These are phyloP conservation scores for Lithophane semibrunnea DNA, from an alignment of 2,888 invertebrate species.

Conservation along the genomic window DNA sequence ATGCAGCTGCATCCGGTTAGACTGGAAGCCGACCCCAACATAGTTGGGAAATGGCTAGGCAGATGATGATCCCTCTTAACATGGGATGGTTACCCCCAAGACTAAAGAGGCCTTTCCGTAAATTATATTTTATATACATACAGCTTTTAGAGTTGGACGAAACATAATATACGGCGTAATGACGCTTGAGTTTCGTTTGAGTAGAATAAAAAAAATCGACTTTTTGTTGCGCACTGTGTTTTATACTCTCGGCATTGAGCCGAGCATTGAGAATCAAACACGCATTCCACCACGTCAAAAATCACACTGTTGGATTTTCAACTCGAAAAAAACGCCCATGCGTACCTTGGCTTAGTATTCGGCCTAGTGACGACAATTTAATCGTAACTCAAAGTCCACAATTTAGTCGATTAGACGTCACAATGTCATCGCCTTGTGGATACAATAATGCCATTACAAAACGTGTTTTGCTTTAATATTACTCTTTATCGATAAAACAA, in stretches of 20 bases:
- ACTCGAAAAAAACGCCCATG: no score
- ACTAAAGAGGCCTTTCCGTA: background rate
- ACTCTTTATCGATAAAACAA: constrained; percentile 44
- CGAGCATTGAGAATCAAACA: no score
- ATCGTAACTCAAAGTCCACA: constrained; percentile 22
- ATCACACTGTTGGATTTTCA: no score
- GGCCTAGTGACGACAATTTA: background rate
- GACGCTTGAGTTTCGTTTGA: background rate
- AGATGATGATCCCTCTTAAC: background rate
- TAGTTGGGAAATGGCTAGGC: no score
- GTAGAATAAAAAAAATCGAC: background rate
- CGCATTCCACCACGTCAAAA: no score
- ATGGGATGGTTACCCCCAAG: background rate
- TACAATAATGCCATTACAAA: constrained; percentile 17
- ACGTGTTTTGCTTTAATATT: constrained; percentile 20
- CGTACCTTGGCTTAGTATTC: background rate
- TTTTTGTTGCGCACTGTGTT: background rate
- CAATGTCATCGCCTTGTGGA: background rate
- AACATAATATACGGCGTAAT: background rate
- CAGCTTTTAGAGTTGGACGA: background rate
- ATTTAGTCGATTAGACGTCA: constrained; percentile 2
- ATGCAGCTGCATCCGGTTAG: no score
- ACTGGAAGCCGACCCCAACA: no score
- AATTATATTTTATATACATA: no score
- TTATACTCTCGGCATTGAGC: no score